A percentile compares a stretch with the other conserved stretches of the same genome.
Evolutionary conservation across 2,888 invertebrate species (phyloP).

Genomic region (Aporophyla nigra): DNA sequence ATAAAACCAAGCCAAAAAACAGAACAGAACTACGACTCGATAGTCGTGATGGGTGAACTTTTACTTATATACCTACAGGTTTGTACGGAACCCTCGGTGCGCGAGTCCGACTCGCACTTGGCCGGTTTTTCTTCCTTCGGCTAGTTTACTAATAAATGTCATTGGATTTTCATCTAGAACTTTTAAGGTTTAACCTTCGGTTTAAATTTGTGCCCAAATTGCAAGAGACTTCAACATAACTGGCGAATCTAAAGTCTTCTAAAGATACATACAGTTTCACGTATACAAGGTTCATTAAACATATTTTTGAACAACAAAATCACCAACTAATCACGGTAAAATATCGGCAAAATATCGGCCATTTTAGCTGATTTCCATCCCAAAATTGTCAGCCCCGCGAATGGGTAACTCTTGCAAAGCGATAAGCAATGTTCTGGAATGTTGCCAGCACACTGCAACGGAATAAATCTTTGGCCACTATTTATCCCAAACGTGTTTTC

Average conservation of each 20-base stretch:
- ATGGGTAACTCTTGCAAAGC: constrained; percentile 49
- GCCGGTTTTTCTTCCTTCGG: no score
- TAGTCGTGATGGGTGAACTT: no score
- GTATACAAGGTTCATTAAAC: no score
- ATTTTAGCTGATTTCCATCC: constrained; percentile 40
- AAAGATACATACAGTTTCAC: no score
- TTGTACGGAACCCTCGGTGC: no score
- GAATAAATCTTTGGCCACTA: constrained; percentile 50
- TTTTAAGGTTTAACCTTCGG: background rate
- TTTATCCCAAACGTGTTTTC: constrained; percentile 59
- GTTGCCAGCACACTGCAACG: constrained; percentile 50
- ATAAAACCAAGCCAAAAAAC: no score
- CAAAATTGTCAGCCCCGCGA: constrained; percentile 41
- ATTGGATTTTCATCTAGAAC: background rate
- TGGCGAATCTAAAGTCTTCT: no score
- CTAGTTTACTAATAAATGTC: background rate
- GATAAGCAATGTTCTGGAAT: constrained; percentile 53
- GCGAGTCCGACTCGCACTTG: no score
- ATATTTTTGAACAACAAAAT: background rate
- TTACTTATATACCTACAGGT: no score
- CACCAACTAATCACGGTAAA: background rate
- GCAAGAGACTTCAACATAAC: background rate
- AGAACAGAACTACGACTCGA: no score
- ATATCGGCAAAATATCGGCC: constrained; percentile 22
- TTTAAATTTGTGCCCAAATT: no score